Evolutionary conservation across 2,888 invertebrate genomes (phyloP), one percentile per base, ranked within the genome.

Genomic region (Heliothis peltigera): DNA sequence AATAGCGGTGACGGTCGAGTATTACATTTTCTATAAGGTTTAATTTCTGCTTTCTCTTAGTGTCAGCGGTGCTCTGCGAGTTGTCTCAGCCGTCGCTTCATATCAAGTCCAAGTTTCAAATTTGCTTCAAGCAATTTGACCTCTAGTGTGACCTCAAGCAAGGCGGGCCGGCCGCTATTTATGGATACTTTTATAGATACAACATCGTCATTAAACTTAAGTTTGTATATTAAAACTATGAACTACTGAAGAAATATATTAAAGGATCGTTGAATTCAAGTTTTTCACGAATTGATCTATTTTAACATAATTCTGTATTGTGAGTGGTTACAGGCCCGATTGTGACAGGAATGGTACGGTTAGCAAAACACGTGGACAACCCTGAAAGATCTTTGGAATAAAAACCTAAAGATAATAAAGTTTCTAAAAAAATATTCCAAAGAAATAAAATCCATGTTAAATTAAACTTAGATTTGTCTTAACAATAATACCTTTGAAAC

Each of bases 91-190:
- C 39, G 39, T 39, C 39, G n/a, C 39, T 39, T 39, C 39, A 39
- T 39, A n/a, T 39, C 39, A n/a, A 39, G 39, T 39, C 39, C n/a
- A 39, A 39, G 12, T 21, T n/a, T 6, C n/a, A 10, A 42, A 58
- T n/a, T 64, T 58, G 72, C 65, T 66, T 66, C 44, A 35, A 79
- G 59, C 79, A 61, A 65, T 19, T 48, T 64, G 70, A 71, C 77
- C 80, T 81, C 66, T 75, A 77, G 70, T 74, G 65, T 64, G 48
- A 64, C 46, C 64, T 42, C 17, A 63, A 79, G 71, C 70, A 49
- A 44, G 22, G 18, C 48, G 48, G 55, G 22, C 48, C 39, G 39
- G 67, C 46, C 55, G 60, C 48, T 17, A 54, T 8, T 3, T 39
- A 48, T 35, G 25, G 12, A 12, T 6, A 35, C 8, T 4, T 21